Evolutionary conservation across 2,888 invertebrate species (phyloP).

Genomic region (Lysandra bellargus): DNA sequence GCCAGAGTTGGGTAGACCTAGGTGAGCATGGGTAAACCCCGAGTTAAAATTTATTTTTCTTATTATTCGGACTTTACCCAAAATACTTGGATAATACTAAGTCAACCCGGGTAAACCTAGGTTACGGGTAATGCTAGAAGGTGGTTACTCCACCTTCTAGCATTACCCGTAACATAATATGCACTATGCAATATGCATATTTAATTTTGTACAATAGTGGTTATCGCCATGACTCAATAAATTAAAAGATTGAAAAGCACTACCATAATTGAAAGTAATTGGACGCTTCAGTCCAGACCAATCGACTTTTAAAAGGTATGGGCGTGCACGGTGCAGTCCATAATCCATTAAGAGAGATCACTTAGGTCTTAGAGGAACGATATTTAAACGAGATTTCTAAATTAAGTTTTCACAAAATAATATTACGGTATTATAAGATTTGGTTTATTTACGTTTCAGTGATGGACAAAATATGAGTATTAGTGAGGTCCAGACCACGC

Average conservation of each 20-base stretch:
- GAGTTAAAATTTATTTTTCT: too few relatives aligned
- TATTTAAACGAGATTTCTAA: not conserved
- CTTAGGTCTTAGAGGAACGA: not conserved
- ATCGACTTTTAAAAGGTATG: conserved; percentile 4
- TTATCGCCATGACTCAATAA: not conserved
- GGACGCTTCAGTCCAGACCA: not conserved
- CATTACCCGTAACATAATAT: too few relatives aligned
- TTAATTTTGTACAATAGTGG: not conserved
- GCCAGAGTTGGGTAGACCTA: too few relatives aligned
- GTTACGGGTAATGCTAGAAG: too few relatives aligned
- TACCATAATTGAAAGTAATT: conserved; percentile 13
- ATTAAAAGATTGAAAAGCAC: conserved; percentile 12
- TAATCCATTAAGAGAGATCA: conserved; percentile 6
- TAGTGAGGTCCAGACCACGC: too few relatives aligned
- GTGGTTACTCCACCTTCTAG: too few relatives aligned
- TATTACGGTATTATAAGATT: not conserved
- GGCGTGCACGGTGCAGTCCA: conserved; percentile 5
- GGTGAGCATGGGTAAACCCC: too few relatives aligned
- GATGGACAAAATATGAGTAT: not conserved
- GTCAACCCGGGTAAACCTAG: too few relatives aligned
- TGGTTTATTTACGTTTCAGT: not conserved
- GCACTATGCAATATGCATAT: not conserved
- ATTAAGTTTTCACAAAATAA: not conserved
- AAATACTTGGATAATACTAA: too few relatives aligned
- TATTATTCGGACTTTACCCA: too few relatives aligned